Conservation (phyloP, 2,888 invertebrate species). For the Drosophila algonquin region DNA sequence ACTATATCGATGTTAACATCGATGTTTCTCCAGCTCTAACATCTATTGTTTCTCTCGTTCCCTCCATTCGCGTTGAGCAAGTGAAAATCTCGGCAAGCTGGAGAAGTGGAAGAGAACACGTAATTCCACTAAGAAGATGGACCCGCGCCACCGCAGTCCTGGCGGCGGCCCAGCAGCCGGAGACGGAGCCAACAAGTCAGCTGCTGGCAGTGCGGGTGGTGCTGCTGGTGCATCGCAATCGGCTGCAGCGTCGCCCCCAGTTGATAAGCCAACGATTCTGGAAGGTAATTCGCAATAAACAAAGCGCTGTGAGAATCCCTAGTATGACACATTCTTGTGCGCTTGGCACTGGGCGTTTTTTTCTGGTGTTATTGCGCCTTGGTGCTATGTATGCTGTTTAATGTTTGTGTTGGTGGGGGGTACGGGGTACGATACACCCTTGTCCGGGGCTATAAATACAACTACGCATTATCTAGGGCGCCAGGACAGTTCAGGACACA, state of each 20-base stretch:
- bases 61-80: too few species aligned
- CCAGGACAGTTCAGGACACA: conserved; percentile 25
- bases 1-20: too few species aligned
- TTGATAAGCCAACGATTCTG: conserved; percentile 80
- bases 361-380: not conserved
- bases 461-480: conserved; percentile 57
- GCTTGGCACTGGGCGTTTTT: not conserved
- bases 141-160: conserved; percentile 62
- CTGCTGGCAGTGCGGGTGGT: conserved; percentile 49
- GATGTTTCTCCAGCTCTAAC: too few species aligned
- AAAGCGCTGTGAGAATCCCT: not conserved
- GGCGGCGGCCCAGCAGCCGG: conserved; percentile 29
- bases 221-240: conserved; percentile 14
- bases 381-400: not conserved
- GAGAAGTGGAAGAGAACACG: conserved; percentile 83
- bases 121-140: conserved; percentile 81
- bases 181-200: conserved; percentile 38
- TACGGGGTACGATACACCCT: not conserved
- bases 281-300: conserved; percentile 72
- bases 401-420: not conserved
- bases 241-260: conserved; percentile 24
- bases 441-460: conserved; percentile 59
- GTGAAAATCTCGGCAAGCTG: conserved; percentile 64
- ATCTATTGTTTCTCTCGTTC: too few species aligned
- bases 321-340: conserved; percentile 8